Percentiles rank a stretch among this genome's conserved stretches.
Conservation (phyloP, 2,888 invertebrate species). For the Pandemis corylana region DNA sequence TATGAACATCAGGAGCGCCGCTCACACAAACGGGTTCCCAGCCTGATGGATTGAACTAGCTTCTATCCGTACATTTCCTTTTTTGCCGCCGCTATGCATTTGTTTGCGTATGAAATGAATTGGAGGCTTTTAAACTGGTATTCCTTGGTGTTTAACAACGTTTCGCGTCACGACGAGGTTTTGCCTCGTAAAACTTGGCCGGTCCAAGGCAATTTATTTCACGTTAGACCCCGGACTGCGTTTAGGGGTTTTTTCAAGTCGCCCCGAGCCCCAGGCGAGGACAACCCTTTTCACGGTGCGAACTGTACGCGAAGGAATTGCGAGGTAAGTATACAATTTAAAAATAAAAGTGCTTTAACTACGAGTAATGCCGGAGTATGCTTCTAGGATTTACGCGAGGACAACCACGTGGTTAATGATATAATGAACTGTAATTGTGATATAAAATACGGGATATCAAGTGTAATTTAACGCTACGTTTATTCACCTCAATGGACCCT, state of each 20-base stretch:
- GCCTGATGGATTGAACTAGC: slow-evolving; percentile 47
- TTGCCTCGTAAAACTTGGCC: slow-evolving; percentile 53
- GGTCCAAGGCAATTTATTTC: slow-evolving; percentile 61
- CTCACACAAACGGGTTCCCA: slow-evolving; percentile 58
- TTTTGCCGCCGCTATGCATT: slow-evolving; percentile 9
- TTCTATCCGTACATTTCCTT: slow-evolving; percentile 40
- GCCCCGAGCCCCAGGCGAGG: slow-evolving; percentile 47
- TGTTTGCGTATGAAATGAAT: slow-evolving; percentile 35
- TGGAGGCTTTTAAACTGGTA: slow-evolving; percentile 46
- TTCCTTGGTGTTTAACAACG: slow-evolving; percentile 53
- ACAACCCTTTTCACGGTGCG: slow-evolving; percentile 52
- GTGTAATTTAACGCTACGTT: slow-evolving; percentile 25
- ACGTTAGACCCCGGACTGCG: slow-evolving; percentile 55
- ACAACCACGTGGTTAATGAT: slow-evolving; percentile 1
- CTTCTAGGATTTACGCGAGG: slow-evolving; percentile 4
- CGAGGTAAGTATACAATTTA: slow-evolving; percentile 48
- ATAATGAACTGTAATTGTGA: not conserved
- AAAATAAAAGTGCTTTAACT: slow-evolving; percentile 51
- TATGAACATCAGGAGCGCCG: slow-evolving; percentile 58
- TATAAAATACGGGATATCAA: slow-evolving; percentile 10
- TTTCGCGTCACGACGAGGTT: slow-evolving; percentile 48
- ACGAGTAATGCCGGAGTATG: slow-evolving; percentile 14
- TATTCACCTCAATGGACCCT: not conserved
- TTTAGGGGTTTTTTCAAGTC: slow-evolving; percentile 49
- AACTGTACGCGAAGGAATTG: slow-evolving; percentile 45